Percentiles rank a stretch among this genome's conserved stretches.
These are phyloP conservation scores for Greenwoodochromis staneri DNA, from an alignment of 2,113 vertebrate species.

Conservation along the genomic window DNA sequence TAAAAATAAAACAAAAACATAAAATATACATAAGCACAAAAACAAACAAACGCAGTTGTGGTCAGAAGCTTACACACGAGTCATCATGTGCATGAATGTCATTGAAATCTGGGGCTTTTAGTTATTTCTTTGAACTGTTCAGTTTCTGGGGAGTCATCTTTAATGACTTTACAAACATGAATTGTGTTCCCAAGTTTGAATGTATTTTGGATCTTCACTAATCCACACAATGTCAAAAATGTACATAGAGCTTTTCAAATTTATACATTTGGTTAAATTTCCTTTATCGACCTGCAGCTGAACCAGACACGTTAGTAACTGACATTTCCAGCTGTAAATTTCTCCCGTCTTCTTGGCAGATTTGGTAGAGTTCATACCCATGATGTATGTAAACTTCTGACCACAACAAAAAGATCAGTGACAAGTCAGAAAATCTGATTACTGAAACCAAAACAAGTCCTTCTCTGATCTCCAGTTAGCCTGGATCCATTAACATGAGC, in stretches of 20 bases:
- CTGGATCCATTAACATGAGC: background rate
- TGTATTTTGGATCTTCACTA: background rate
- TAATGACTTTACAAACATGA: background rate
- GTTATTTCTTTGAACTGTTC: background rate
- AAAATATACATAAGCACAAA: rapidly evolving
- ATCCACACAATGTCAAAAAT: background rate
- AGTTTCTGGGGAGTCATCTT: background rate
- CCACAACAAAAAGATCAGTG: background rate
- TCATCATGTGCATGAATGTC: background rate
- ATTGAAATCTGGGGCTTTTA: background rate
- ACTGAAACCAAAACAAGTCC: background rate
- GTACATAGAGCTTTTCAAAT: background rate
- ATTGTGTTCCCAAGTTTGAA: background rate
- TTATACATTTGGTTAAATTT: background rate
- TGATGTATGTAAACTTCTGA: background rate
- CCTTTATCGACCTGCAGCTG: background rate
- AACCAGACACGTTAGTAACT: background rate
- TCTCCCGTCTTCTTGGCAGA: background rate
- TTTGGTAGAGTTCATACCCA: background rate
- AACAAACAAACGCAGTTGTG: rapidly evolving
- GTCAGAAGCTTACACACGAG: background rate
- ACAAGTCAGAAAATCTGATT: background rate
- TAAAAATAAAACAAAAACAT: background rate
- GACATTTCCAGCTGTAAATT: background rate
- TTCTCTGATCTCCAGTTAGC: background rate